Evolutionary conservation across 2,113 vertebrate species (phyloP), one percentile per base, ranked within the genome.

Genomic region (Coptodon rendalli): DNA sequence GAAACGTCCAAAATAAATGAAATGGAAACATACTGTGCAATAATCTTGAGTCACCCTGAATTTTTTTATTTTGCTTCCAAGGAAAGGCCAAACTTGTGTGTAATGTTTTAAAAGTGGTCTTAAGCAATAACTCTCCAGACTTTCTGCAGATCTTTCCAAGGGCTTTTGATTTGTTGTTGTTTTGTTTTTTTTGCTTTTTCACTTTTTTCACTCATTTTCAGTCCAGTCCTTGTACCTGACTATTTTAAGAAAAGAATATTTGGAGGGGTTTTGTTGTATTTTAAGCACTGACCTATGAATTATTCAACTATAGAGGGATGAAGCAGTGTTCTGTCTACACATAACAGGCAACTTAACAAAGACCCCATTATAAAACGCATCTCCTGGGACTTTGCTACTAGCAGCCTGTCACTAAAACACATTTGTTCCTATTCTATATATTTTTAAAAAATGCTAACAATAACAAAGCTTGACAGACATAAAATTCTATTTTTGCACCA

Each of bases 161-260:
- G 12, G 3, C 24, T 43, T 71, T 38, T 71, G 38, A 38, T 24
- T 71, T 40, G 36, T 40, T 68, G 36, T 22, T 40, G 36, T 63
- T 19, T 61, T 66, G 7, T 11, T 61, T 1, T 56, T 56, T 13
- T 38, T 43, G 61, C 4, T 66, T 38, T 66, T 38, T 66, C 9
- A 7, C 10, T 5, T 38, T 73, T 73, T 45, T 73, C 66, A 17
- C 38, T 73, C 22, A 43, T 43, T 71, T 71, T 71, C 3, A 71
- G 66, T 71, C 38, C 66, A 43, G 38, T 43, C 38, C 66, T 71
- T 71, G 1, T 43, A 71, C n/a, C 66, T 71, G 66, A 1, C n/a
- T 14, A 71, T 40, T n/a, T 24, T 43, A 40, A 24, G 66, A 45
- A 27, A 27, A 40, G 0, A 0, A 27, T 45, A 24, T 73, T 73